A percentile compares a stretch with the other conserved stretches of the same genome.
These are phyloP conservation scores for Synanthedon andrenaeformis DNA, from an alignment of 2,888 invertebrate species.

Conservation along the genomic window DNA sequence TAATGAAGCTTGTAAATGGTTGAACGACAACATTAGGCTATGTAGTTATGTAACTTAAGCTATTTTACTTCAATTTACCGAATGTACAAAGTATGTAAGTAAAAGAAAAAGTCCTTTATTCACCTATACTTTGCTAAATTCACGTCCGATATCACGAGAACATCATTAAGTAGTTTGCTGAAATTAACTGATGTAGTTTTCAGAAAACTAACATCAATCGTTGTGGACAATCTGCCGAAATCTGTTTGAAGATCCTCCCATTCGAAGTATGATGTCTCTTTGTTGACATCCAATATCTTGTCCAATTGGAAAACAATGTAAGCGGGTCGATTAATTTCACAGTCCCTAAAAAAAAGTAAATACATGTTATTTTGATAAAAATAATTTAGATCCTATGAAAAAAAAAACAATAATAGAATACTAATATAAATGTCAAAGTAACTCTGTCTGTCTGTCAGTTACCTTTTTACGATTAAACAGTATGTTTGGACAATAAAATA, in stretches of 20 bases:
- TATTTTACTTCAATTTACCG: too few species aligned
- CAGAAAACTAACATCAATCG: constrained; percentile 61
- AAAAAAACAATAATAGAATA: too few species aligned
- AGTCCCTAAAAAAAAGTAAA: constrained; percentile 68
- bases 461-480: too few species aligned
- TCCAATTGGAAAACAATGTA: constrained; percentile 80
- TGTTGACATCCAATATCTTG: constrained; percentile 77
- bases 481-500: too few species aligned
- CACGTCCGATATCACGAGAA: constrained; percentile 68
- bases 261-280: constrained; percentile 73
- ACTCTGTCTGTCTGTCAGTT: too few species aligned
- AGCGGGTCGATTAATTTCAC: constrained; percentile 78
- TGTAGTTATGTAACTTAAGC: too few species aligned
- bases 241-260: constrained; percentile 73
- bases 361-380: not conserved
- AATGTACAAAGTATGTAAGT: too few species aligned
- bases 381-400: not conserved
- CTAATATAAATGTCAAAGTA: too few species aligned
- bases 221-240: constrained; percentile 61
- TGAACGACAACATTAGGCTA: not conserved
- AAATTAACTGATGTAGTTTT: constrained; percentile 71
- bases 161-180: constrained; percentile 67
- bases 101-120: not conserved
- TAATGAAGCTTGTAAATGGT: not conserved
- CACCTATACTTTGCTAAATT: constrained; percentile 73